Base-by-base conservation (phyloP, 1,140 invertebrate genomes). In the Berghia stephanieae region DNA sequence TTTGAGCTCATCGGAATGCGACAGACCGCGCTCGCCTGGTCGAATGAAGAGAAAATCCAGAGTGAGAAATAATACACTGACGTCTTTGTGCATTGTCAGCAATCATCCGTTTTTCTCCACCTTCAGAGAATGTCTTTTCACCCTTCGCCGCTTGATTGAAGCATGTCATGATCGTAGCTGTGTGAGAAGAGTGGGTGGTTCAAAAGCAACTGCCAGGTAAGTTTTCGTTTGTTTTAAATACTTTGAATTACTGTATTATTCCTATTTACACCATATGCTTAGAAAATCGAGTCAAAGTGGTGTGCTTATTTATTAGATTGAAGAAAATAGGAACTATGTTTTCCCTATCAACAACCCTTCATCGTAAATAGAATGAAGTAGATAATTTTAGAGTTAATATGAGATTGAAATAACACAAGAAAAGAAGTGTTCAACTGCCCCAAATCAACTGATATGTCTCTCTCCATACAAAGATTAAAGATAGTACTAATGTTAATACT, bases 21-120 rank as follows among this genome's bases (percentile, higher is more conserved):
- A 85, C 44, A 75, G 75, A 73, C 81, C 80, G 52, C 84, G 83
- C 66, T 87, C 85, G 31, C 86, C 85, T 34, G 66, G 72, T 57
- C 83, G 83, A 71, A 83, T 86, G 77, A 79, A 80, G 77, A 82
- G 85, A 42, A 84, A 83, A 79, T 77, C 85, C 34, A 84, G 88
- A 38, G 83, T 89, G 42, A 76, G 88, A 57, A 88, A 89, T 73
- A 84, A 98, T 90, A 97, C 96, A 16, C 91, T 99, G 79, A 99
- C 98, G 52, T 98, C 97, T 52, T 91, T 99, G 69, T 99, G 98
- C 91, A 94, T 99, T 82, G 93, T 99, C 55, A 99, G 97, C 79
- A 98, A 99, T 92, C 98, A 99, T 92, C 97, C 98, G 46, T 99
- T 99, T 90, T 98, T 99, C 89, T 95, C 96, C 57, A 96, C 94